phyloP scores from a whole-genome alignment of 2,797 vertebrate species.

The Melanotaenia maccullochi region DNA sequence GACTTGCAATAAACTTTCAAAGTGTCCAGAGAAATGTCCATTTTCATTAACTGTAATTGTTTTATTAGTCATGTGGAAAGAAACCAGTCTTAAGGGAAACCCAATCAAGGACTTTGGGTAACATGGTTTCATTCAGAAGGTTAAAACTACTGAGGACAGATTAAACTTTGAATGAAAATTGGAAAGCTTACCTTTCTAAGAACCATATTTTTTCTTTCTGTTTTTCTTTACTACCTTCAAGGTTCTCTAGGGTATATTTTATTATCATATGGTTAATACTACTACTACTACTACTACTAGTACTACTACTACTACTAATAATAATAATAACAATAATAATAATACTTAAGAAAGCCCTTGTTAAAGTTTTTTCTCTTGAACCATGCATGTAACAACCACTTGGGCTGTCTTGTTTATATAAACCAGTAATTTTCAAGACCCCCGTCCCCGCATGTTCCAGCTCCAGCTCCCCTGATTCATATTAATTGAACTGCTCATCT shows the following conservation, averaged over 20 bases:
- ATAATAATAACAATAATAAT: too few relatives aligned
- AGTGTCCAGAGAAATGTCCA: constrained; percentile 52
- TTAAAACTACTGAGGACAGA: constrained; percentile 27
- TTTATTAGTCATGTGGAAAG: constrained; percentile 54
- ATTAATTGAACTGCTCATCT: too few relatives aligned
- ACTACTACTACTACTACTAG: too few relatives aligned
- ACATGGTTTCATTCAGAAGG: constrained; percentile 27
- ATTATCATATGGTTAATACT: background rate
- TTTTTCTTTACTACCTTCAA: background rate
- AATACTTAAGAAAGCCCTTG: too few relatives aligned
- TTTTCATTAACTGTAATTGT: constrained; percentile 68
- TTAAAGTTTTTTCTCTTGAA: background rate
- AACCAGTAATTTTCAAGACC: too few relatives aligned
- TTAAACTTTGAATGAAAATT: constrained; percentile 38
- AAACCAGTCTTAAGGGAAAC: constrained; percentile 51
- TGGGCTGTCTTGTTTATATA: too few relatives aligned
- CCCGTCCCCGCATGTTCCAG: background rate
- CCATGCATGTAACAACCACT: background rate
- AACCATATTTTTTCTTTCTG: background rate
- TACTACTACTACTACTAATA: background rate
- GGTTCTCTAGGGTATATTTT: background rate
- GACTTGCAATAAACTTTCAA: constrained; percentile 61
- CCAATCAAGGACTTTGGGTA: constrained; percentile 44
- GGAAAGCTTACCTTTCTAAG: background rate
- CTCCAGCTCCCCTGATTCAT: too few relatives aligned